Evolutionary conservation across 2,113 vertebrate genomes (phyloP).

Genomic region (Phyllopteryx taeniolatus): DNA sequence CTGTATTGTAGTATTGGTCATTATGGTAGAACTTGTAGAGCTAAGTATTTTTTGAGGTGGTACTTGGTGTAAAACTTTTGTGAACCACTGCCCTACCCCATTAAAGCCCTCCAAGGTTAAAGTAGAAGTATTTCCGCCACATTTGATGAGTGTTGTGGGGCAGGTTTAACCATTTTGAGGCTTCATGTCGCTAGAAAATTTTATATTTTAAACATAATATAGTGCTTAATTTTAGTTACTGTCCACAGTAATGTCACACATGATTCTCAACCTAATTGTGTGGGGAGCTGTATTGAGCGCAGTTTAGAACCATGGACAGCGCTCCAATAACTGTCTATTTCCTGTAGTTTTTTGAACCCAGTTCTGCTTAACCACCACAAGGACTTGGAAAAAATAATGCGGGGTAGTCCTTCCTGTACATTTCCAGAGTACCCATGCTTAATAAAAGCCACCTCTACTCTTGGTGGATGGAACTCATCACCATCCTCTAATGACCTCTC

Average conservation of each 20-base stretch:
- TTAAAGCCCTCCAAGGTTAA: too few species aligned
- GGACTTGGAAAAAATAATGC: conserved; percentile 39
- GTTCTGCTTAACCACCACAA: conserved; percentile 1
- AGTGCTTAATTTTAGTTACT: neutral
- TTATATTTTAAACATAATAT: too few species aligned
- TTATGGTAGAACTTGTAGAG: too few species aligned
- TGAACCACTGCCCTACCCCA: too few species aligned
- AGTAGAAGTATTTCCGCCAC: too few species aligned
- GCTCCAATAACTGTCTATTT: conserved; percentile 4
- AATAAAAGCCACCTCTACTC: conserved; percentile 22
- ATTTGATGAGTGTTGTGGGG: too few species aligned
- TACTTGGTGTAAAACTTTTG: too few species aligned
- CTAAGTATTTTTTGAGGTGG: too few species aligned
- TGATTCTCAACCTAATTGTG: neutral
- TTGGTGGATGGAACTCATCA: conserved; percentile 44
- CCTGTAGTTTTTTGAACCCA: neutral
- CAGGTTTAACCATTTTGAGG: too few species aligned
- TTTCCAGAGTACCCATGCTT: conserved; percentile 2
- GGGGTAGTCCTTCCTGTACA: neutral
- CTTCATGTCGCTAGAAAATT: too few species aligned
- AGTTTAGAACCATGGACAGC: conserved; percentile 48
- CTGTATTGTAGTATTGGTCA: too few species aligned
- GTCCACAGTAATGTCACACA: neutral
- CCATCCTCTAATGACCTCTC: conserved; percentile 61
- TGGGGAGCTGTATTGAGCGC: neutral